Evolutionary conservation across 2,888 invertebrate species (phyloP).

Genomic region (Galerucella pusilla): DNA sequence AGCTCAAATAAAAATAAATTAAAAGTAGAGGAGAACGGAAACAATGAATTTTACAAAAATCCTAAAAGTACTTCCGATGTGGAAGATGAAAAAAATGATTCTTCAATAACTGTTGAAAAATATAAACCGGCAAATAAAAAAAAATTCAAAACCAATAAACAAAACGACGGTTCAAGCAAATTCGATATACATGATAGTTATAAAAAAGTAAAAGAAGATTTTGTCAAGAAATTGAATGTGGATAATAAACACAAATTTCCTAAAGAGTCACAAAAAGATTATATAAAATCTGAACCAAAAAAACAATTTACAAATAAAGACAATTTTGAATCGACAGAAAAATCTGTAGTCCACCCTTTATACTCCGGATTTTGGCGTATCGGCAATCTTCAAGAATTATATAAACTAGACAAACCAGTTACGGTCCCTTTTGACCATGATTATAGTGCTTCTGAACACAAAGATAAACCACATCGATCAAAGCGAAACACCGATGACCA

Average conservation of each 20-base stretch:
- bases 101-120: constrained; percentile 20
- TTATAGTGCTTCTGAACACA: constrained; percentile 56
- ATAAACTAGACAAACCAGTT: constrained; percentile 57
- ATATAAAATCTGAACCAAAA: constrained; percentile 28
- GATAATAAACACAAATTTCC: constrained; percentile 39
- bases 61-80: constrained; percentile 5
- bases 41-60: constrained; percentile 22
- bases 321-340: constrained; percentile 42
- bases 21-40: constrained; percentile 18
- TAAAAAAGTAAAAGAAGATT: constrained; percentile 32
- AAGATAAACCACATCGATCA: constrained; percentile 39
- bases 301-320: constrained; percentile 39
- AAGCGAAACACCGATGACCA: constrained; percentile 31
- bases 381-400: constrained; percentile 53
- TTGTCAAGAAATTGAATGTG: constrained; percentile 21
- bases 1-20: constrained; percentile 15
- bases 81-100: constrained; percentile 18
- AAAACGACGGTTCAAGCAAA: constrained; percentile 1
- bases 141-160: constrained; percentile 9
- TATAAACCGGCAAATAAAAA: constrained; percentile 19
- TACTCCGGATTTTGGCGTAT: constrained; percentile 55
- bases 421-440: constrained; percentile 60
- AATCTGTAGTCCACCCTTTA: constrained; percentile 47
- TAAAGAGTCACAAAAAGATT: constrained; percentile 31
- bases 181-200: constrained; percentile 33